Evolutionary conservation across 1,140 invertebrate species (phyloP).

Genomic region (Nasonia giraulti): DNA sequence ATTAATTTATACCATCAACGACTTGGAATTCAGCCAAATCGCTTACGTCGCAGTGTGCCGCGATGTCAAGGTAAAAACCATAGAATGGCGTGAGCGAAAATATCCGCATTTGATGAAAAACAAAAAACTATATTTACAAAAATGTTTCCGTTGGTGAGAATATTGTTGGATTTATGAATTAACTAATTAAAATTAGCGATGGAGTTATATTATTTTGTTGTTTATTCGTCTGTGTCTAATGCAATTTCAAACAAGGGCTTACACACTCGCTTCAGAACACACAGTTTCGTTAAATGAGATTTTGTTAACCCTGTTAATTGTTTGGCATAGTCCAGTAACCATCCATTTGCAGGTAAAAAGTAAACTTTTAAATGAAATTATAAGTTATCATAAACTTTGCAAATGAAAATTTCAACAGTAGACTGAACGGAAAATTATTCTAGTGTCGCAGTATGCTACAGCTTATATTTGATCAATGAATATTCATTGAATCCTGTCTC

Average conservation of each 20-base stretch:
- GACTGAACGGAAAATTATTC: not conserved
- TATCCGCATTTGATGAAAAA: no score
- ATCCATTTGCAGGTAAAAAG: not conserved
- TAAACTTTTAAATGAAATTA: not conserved
- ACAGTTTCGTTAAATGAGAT: not conserved
- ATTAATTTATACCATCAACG: not conserved
- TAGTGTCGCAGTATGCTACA: not conserved
- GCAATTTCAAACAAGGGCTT: not conserved
- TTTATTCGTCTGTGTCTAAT: not conserved
- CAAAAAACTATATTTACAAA: no score
- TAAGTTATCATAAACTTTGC: not conserved
- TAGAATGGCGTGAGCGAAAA: not conserved
- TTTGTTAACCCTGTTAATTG: not conserved
- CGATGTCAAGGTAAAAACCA: not conserved
- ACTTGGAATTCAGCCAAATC: slow-evolving; percentile 20
- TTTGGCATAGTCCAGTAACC: not conserved
- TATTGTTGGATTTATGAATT: no score
- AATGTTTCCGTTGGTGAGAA: no score
- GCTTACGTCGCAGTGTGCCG: slow-evolving; percentile 4
- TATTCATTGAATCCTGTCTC: not conserved
- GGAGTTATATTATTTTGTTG: no score
- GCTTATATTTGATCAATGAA: not conserved
- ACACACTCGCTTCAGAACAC: no score
- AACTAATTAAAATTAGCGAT: no score
- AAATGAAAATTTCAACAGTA: not conserved